A percentile compares a stretch with the other conserved stretches of the same genome.
phyloP scores from a whole-genome alignment of 2,888 invertebrate species.

The Caenorhabditis imperialis region DNA sequence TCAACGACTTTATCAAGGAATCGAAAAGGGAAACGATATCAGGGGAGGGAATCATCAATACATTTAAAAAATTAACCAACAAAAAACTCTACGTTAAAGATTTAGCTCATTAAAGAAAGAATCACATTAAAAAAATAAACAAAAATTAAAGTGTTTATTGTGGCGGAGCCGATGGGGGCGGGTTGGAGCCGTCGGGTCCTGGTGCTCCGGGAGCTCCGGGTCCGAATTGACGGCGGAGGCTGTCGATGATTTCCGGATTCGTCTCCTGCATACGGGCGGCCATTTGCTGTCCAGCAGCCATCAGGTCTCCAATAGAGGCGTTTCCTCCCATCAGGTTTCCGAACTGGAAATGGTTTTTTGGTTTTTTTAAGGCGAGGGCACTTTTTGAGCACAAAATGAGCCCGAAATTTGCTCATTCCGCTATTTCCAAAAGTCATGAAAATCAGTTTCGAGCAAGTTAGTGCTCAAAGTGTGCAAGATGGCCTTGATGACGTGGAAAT shows the following conservation, averaged over 20 bases:
- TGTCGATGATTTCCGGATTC: slow-evolving; percentile 89
- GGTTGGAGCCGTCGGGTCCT: slow-evolving; percentile 23
- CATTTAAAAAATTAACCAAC: neutral
- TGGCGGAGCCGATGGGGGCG: slow-evolving; percentile 35
- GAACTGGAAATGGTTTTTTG: slow-evolving; percentile 26
- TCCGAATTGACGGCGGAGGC: slow-evolving; percentile 83
- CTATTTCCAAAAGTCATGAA: too few species aligned
- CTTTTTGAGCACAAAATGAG: too few species aligned
- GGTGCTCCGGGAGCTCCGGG: too few species aligned
- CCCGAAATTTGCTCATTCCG: too few species aligned
- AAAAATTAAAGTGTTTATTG: slow-evolving; percentile 32
- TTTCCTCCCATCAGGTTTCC: slow-evolving; percentile 35
- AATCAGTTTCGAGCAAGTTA: too few species aligned
- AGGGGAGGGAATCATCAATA: neutral
- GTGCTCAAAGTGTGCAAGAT: too few species aligned
- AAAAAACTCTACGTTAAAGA: neutral
- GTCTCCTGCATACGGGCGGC: slow-evolving; percentile 70
- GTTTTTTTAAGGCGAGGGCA: too few species aligned
- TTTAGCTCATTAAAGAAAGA: neutral
- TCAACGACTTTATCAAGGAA: neutral
- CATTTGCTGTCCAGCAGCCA: slow-evolving; percentile 67
- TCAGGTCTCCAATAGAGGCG: slow-evolving; percentile 55
- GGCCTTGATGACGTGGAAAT: too few species aligned
- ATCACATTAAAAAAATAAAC: too few species aligned
- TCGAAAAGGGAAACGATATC: neutral